A percentile compares a stretch with the other conserved stretches of the same genome.
Evolutionary conservation across 2,797 vertebrate genomes (phyloP).

Genomic region (Sebastes cheni): DNA sequence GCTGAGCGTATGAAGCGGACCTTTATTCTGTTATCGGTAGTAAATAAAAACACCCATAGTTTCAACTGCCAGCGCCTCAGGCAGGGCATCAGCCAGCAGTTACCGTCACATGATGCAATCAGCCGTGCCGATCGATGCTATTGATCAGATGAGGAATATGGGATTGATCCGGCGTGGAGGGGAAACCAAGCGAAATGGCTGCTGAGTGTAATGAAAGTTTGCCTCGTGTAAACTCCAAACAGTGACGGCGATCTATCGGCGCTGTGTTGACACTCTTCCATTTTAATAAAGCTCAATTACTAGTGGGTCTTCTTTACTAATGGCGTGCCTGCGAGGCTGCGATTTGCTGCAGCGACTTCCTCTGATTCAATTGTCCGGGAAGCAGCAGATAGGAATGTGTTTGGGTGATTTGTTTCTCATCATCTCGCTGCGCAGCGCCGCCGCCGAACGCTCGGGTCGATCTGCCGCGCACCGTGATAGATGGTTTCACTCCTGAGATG

Average conservation of each 20-base stretch:
- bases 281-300: conserved; percentile 68
- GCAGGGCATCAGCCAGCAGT: conserved; percentile 26
- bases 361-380: conserved; percentile 46
- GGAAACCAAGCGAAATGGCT: conserved; percentile 1
- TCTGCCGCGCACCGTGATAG: conserved; percentile 49
- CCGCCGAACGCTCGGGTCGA: conserved; percentile 38
- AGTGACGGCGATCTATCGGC: neutral
- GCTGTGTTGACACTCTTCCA: neutral
- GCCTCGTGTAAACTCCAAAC: neutral
- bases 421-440: conserved; percentile 22
- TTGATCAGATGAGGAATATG: conserved; percentile 38
- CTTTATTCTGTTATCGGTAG: neutral
- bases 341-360: conserved; percentile 23
- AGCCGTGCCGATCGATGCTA: conserved; percentile 40
- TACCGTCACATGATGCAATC: conserved; percentile 43
- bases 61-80: conserved; percentile 18
- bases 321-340: neutral
- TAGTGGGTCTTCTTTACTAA: conserved; percentile 2
- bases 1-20: neutral
- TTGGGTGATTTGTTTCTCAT: conserved; percentile 64
- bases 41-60: conserved; percentile 43
- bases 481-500: conserved; percentile 68
- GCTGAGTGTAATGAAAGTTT: conserved; percentile 41
- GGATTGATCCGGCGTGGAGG: conserved; percentile 30
- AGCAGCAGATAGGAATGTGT: conserved; percentile 39